Evolutionary conservation across 30 jellyfish, hydroid and myxozoan genomes (phyloP).

Genomic region (Phacellophora camtschatica): DNA sequence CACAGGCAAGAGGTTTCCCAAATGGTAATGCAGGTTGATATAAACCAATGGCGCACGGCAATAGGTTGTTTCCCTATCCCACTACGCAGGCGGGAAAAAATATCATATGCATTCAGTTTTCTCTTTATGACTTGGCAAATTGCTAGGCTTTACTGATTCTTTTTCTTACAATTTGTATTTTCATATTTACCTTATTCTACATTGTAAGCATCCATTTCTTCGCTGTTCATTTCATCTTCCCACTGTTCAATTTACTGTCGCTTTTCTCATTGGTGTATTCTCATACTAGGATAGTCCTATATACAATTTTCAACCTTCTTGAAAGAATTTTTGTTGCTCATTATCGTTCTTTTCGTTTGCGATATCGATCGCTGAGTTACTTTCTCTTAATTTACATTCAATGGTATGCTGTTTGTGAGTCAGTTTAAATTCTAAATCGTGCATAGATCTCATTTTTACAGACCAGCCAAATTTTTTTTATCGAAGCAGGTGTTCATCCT

Average conservation of each 20-base stretch:
- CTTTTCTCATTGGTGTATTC: no score
- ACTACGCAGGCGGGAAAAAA: no score
- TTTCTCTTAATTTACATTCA: neutral
- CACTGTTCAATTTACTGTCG: no score
- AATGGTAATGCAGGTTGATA: neutral
- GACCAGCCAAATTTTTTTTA: constrained; percentile 51
- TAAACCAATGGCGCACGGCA: neutral
- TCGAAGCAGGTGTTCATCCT: constrained; percentile 52
- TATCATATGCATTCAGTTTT: neutral
- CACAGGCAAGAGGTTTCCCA: neutral
- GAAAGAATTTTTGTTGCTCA: neutral
- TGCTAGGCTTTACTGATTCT: neutral
- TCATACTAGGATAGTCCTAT: no score
- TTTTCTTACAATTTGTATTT: neutral
- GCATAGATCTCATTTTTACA: constrained; percentile 42
- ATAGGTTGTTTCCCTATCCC: neutral
- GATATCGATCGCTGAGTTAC: neutral
- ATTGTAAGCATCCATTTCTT: neutral
- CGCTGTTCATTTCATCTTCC: no score
- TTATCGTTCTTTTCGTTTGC: neutral
- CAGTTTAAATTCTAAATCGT: constrained; percentile 49
- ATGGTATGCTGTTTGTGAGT: no score
- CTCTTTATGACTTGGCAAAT: neutral
- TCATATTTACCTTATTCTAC: neutral
- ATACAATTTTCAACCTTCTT: no score